Conservation (phyloP, 2,888 invertebrate genomes). For the Elysia crispata region DNA sequence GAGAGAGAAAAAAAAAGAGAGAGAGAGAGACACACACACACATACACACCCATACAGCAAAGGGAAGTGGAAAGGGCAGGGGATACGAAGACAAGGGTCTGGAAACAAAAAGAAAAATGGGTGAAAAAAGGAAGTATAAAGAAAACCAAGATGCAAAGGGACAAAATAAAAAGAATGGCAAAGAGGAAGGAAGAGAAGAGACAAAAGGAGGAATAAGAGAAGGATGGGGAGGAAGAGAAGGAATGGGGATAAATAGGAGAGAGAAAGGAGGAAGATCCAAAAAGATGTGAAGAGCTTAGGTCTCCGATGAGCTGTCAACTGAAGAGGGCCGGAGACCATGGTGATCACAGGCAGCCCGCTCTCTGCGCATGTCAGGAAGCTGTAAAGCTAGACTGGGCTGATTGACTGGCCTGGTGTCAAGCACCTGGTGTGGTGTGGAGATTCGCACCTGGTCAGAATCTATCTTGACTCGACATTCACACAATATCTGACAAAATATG, state of each 20-base stretch:
- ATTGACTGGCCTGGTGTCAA: not conserved
- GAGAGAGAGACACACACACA: not conserved
- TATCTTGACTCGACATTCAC: too few species aligned
- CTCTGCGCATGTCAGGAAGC: not conserved
- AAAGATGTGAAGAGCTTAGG: not conserved
- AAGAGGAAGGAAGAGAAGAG: not conserved
- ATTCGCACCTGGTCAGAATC: too few species aligned
- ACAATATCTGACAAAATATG: too few species aligned
- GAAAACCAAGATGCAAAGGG: not conserved
- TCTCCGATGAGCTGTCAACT: too few species aligned
- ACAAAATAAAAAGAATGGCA: not conserved
- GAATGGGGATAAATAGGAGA: not conserved
- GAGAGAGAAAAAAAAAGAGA: not conserved
- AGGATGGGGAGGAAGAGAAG: slow-evolving; percentile 10
- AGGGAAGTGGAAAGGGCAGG: too few species aligned
- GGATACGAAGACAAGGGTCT: too few species aligned
- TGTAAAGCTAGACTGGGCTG: not conserved
- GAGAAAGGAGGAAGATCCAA: not conserved
- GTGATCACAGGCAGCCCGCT: too few species aligned
- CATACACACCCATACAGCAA: too few species aligned
- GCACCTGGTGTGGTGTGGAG: not conserved
- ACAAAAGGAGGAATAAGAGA: not conserved
- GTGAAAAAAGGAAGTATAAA: not conserved
- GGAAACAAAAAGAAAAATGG: not conserved
- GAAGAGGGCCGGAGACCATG: too few species aligned